phyloP scores from a whole-genome alignment of 2,888 invertebrate genomes.

The Eumerus sabulonum region DNA sequence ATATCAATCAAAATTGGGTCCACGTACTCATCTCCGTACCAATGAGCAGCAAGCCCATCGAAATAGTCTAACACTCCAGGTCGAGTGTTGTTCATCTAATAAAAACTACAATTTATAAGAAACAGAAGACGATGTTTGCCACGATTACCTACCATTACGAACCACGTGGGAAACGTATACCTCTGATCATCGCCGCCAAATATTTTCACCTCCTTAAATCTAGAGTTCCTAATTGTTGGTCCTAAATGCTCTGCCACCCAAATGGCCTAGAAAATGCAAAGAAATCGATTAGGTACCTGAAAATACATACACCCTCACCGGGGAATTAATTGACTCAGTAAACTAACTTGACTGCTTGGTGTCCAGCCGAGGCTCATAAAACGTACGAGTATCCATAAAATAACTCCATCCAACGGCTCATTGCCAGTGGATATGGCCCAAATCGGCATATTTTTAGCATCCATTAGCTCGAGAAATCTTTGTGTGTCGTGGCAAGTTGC shows the following conservation, averaged over 20 bases:
- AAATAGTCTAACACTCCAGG: constrained; percentile 82
- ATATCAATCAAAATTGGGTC: constrained; percentile 81
- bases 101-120: neutral
- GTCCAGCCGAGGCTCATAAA: constrained; percentile 91
- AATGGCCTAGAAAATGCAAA: constrained; percentile 80
- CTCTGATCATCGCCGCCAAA: constrained; percentile 89
- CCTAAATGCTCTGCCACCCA: constrained; percentile 88
- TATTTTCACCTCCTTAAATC: constrained; percentile 83
- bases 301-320: neutral
- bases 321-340: constrained; percentile 11
- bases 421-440: constrained; percentile 95
- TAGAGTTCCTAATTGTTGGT: constrained; percentile 82
- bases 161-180: constrained; percentile 83
- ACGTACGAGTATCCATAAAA: constrained; percentile 79
- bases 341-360: constrained; percentile 80
- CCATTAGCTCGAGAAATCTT: constrained; percentile 89
- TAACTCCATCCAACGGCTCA: constrained; percentile 87
- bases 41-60: constrained; percentile 90
- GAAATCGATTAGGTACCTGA: neutral
- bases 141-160: constrained; percentile 80
- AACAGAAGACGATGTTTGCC: too few relatives aligned
- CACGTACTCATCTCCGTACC: constrained; percentile 86
- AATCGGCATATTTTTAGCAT: constrained; percentile 82
- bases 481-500: neutral
- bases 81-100: constrained; percentile 80